Evolutionary conservation across 2,888 invertebrate species (phyloP).

Genomic region (Zhuqinia jingwanae): DNA sequence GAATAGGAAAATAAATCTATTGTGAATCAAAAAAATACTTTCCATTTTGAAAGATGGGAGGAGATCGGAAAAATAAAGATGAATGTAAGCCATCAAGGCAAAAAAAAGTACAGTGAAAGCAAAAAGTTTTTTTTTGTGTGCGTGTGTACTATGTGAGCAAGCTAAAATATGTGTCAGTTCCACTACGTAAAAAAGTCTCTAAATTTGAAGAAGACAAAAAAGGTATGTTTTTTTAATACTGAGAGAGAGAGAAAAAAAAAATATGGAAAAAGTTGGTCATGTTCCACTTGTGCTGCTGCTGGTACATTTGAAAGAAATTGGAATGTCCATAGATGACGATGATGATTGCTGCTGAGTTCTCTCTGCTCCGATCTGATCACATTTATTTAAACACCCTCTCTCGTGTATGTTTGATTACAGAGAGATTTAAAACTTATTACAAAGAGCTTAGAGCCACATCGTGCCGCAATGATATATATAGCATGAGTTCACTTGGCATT

Average conservation of each 20-base stretch:
- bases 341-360: conserved; percentile 10
- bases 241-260: neutral
- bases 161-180: neutral
- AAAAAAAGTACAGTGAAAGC: neutral
- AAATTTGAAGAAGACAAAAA: neutral
- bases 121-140: neutral
- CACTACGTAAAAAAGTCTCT: too few species aligned
- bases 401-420: conserved; percentile 58
- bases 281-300: neutral
- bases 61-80: too few species aligned
- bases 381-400: conserved; percentile 32
- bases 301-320: neutral
- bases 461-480: neutral
- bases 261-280: neutral
- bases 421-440: conserved; percentile 67
- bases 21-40: neutral
- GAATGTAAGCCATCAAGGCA: neutral
- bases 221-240: neutral
- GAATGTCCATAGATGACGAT: conserved; percentile 8
- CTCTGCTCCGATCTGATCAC: neutral
- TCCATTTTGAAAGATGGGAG: too few species aligned
- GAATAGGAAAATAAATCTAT: neutral
- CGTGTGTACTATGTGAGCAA: conserved; percentile 6
- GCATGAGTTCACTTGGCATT: neutral
- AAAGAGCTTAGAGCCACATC: conserved; percentile 59